Conservation (phyloP, 1,140 invertebrate species). For the Microplitis demolitor region DNA sequence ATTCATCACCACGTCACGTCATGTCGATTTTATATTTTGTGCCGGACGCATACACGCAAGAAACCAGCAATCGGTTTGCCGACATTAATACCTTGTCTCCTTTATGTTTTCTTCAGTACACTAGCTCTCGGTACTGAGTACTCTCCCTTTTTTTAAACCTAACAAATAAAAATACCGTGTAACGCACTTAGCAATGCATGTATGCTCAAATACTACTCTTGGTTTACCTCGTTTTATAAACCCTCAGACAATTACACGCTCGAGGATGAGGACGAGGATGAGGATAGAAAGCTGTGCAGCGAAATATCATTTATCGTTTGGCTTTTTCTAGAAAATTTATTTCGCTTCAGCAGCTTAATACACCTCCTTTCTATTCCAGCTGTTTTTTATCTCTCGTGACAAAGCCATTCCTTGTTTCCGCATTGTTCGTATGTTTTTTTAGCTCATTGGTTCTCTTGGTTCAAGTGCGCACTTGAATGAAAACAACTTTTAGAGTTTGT, state of each 20-base stretch:
- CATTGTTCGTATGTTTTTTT: slow-evolving; percentile 32
- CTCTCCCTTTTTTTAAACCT: background rate
- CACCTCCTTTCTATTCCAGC: slow-evolving; percentile 17
- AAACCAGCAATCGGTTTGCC: background rate
- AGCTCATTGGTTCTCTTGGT: background rate
- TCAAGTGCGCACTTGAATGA: background rate
- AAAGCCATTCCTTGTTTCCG: slow-evolving; percentile 45
- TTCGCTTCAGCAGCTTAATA: background rate
- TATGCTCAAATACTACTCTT: slow-evolving; percentile 42
- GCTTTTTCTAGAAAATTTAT: too few relatives aligned
- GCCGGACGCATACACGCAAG: slow-evolving; percentile 9
- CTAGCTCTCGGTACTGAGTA: background rate
- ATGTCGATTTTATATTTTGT: background rate
- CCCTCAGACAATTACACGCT: slow-evolving; percentile 38
- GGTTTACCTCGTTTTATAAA: slow-evolving; percentile 8
- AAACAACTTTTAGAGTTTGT: background rate
- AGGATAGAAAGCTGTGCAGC: too few relatives aligned
- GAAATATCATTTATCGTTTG: background rate
- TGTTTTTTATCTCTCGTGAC: slow-evolving; percentile 33
- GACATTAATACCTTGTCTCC: too few relatives aligned
- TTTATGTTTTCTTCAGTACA: background rate
- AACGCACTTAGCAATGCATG: slow-evolving; percentile 40
- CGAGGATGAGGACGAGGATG: background rate
- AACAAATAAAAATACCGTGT: slow-evolving; percentile 1
- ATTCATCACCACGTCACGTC: slow-evolving; percentile 5